These are phyloP conservation scores for Drosophila pachea DNA, from an alignment of 1,140 invertebrate genomes.

Conservation along the genomic window DNA sequence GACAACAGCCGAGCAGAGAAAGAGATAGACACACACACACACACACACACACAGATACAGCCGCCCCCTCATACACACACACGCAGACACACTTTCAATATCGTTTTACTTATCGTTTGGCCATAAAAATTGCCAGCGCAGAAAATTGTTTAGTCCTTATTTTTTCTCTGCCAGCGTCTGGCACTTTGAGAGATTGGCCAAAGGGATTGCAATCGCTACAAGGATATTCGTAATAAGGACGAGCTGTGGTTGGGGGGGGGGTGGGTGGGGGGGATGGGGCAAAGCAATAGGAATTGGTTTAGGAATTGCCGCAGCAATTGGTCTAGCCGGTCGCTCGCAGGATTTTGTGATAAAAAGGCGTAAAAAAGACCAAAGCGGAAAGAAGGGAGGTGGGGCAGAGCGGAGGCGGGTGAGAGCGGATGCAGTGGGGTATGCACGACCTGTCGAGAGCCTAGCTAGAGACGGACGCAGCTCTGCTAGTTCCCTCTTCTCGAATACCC, in stretches of 20 bases:
- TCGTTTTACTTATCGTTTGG: slow-evolving; percentile 77
- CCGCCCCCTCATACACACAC: slow-evolving; percentile 6
- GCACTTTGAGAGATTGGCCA: slow-evolving; percentile 74
- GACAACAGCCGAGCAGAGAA: slow-evolving; percentile 7
- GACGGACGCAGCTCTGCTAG: too few species aligned
- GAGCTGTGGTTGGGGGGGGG: background rate
- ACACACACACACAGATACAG: slow-evolving; percentile 7
- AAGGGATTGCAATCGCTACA: slow-evolving; percentile 29
- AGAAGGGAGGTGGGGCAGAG: too few species aligned
- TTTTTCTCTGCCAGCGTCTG: slow-evolving; percentile 62
- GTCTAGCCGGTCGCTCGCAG: slow-evolving; percentile 1
- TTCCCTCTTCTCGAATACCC: too few species aligned
- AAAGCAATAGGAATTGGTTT: slow-evolving; percentile 8
- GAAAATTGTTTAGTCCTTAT: slow-evolving; percentile 74
- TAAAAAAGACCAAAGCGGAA: too few species aligned
- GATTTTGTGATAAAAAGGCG: too few species aligned
- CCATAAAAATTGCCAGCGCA: slow-evolving; percentile 76
- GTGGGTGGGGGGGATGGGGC: background rate
- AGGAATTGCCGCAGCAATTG: slow-evolving; percentile 17
- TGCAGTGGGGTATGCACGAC: too few species aligned
- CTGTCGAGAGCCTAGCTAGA: too few species aligned
- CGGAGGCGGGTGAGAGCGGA: too few species aligned
- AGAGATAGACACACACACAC: slow-evolving; percentile 6
- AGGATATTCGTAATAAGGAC: slow-evolving; percentile 6
- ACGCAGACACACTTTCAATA: slow-evolving; percentile 58